Percentiles rank a stretch among this genome's conserved stretches.
phyloP scores from a whole-genome alignment of 2,797 vertebrate species.

The Lophotriccus pileatus region DNA sequence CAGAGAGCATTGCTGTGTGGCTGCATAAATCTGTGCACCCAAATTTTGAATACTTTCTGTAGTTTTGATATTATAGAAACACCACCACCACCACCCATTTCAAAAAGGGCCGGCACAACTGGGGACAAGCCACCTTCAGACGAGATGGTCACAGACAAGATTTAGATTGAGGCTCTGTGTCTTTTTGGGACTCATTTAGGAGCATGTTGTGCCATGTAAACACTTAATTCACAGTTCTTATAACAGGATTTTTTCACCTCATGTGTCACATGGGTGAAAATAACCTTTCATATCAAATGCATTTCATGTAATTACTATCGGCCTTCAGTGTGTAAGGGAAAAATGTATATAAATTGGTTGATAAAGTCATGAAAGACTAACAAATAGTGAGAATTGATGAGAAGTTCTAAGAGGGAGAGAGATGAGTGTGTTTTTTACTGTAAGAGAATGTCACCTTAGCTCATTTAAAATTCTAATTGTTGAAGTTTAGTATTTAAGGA shows the following conservation, averaged over 20 bases:
- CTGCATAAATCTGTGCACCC: neutral
- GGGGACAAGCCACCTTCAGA: neutral
- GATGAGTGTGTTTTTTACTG: neutral
- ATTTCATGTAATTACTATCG: neutral
- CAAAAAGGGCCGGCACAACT: neutral
- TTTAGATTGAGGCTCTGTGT: neutral
- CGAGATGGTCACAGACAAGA: neutral
- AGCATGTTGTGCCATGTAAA: neutral
- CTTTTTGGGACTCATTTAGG: neutral
- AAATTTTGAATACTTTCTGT: neutral
- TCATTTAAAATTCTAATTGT: neutral
- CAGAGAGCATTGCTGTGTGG: neutral
- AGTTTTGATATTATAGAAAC: neutral
- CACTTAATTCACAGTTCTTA: neutral
- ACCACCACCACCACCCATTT: accelerated
- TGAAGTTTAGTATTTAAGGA: neutral
- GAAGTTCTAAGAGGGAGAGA: neutral
- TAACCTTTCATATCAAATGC: neutral
- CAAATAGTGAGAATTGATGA: neutral
- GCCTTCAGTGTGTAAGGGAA: neutral
- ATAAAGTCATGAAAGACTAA: neutral
- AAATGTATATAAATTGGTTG: neutral
- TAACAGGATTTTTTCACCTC: neutral
- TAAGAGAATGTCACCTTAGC: neutral
- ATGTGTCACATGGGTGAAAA: neutral